phyloP scores from a whole-genome alignment of 2,888 invertebrate genomes.

The Mactromeris polynyma region DNA sequence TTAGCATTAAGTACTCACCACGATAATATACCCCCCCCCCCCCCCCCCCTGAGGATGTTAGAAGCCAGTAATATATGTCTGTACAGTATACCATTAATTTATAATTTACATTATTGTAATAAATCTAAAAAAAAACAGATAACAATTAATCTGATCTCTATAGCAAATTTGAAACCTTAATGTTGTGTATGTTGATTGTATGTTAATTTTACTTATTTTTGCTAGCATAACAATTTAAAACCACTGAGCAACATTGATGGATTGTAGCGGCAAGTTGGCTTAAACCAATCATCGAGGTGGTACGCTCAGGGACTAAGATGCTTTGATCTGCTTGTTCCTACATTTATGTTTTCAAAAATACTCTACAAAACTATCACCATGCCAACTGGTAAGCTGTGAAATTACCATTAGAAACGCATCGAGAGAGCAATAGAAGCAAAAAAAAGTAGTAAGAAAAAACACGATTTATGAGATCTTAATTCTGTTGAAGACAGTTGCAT shows the following conservation, averaged over 20 bases:
- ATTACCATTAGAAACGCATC: constrained; percentile 41
- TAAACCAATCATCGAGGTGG: neutral
- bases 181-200: neutral
- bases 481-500: constrained; percentile 12
- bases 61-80: no score
- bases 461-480: constrained; percentile 26
- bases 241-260: neutral
- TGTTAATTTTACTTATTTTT: neutral
- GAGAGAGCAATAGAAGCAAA: constrained; percentile 23
- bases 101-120: neutral
- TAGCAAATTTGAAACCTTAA: neutral
- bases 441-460: neutral
- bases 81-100: no score
- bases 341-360: neutral
- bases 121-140: neutral
- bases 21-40: no score
- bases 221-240: neutral
- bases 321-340: neutral
- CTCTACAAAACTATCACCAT: constrained; percentile 32
- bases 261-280: neutral
- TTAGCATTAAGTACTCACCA: no score
- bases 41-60: no score
- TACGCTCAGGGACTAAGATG: neutral
- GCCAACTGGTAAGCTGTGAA: constrained; percentile 39
- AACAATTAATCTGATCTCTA: neutral